A percentile compares a stretch with the other conserved stretches of the same genome.
These are phyloP conservation scores for Dendrolimus pini DNA, from an alignment of 2,888 invertebrate species.

Conservation along the genomic window DNA sequence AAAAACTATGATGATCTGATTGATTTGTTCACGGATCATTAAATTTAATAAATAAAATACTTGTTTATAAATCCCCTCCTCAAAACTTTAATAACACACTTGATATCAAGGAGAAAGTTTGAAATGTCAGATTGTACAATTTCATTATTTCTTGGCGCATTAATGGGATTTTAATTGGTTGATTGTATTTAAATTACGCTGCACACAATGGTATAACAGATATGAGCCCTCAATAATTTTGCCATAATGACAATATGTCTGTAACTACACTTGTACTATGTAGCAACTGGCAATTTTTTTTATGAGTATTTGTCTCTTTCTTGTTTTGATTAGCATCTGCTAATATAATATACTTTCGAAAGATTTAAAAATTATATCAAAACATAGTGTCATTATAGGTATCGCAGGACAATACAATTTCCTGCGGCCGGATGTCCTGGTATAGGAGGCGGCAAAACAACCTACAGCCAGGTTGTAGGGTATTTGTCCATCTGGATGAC, in stretches of 20 bases:
- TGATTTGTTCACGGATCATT: slow-evolving; percentile 23
- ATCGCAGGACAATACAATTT: no score
- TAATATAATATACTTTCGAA: no score
- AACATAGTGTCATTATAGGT: no score
- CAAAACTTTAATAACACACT: slow-evolving; percentile 25
- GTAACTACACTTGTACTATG: no score
- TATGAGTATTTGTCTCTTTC: no score
- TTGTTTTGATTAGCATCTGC: no score
- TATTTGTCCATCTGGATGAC: no score
- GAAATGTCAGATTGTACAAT: slow-evolving; percentile 24
- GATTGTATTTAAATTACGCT: slow-evolving; percentile 28
- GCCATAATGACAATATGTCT: not conserved
- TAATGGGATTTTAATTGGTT: slow-evolving; percentile 41
- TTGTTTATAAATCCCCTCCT: slow-evolving; percentile 3
- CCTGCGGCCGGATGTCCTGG: no score
- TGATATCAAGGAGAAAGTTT: slow-evolving; percentile 40
- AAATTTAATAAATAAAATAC: not conserved
- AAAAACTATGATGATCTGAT: slow-evolving; percentile 36
- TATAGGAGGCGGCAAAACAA: no score
- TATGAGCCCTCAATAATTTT: not conserved
- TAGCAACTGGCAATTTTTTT: no score
- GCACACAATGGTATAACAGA: not conserved
- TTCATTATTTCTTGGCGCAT: slow-evolving; percentile 27
- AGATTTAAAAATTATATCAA: no score
- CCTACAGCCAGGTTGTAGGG: no score